Percentiles rank a stretch among this genome's conserved stretches.
phyloP scores from a whole-genome alignment of 2,113 vertebrate species.

The Spea multiplicata region DNA sequence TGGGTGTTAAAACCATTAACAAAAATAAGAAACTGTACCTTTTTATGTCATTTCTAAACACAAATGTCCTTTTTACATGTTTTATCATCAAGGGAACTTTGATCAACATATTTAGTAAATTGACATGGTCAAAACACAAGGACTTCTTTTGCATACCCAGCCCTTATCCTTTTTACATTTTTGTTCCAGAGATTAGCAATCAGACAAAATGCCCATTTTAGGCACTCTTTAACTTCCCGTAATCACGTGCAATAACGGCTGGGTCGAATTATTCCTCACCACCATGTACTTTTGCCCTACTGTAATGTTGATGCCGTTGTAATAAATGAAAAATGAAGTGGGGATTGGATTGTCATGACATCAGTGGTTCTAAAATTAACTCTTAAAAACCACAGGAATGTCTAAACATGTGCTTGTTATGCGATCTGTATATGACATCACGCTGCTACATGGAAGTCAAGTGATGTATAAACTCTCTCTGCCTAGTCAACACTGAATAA shows the following conservation, averaged over 20 bases:
- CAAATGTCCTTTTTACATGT: too few relatives aligned
- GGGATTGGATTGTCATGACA: background rate
- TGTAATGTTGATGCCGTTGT: background rate
- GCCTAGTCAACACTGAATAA: too few relatives aligned
- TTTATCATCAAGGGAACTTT: too few relatives aligned
- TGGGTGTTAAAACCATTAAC: too few relatives aligned
- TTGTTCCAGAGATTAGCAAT: background rate
- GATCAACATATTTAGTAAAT: too few relatives aligned
- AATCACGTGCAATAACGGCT: background rate
- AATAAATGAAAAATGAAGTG: background rate
- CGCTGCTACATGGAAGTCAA: too few relatives aligned
- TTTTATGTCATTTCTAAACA: too few relatives aligned
- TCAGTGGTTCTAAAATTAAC: background rate
- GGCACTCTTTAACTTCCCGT: background rate
- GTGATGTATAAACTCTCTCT: too few relatives aligned
- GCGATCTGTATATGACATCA: background rate
- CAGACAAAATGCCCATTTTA: background rate
- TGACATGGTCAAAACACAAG: too few relatives aligned
- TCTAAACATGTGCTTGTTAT: background rate
- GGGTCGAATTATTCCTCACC: background rate
- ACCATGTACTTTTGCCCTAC: background rate
- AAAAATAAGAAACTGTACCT: too few relatives aligned
- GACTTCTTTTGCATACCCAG: too few relatives aligned
- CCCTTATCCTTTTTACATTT: too few relatives aligned
- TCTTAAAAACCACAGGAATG: constrained; percentile 1